Percentiles rank a stretch among this genome's conserved stretches.
These are phyloP conservation scores for Linnaemya vulpina DNA, from an alignment of 2,888 invertebrate species.

Conservation along the genomic window DNA sequence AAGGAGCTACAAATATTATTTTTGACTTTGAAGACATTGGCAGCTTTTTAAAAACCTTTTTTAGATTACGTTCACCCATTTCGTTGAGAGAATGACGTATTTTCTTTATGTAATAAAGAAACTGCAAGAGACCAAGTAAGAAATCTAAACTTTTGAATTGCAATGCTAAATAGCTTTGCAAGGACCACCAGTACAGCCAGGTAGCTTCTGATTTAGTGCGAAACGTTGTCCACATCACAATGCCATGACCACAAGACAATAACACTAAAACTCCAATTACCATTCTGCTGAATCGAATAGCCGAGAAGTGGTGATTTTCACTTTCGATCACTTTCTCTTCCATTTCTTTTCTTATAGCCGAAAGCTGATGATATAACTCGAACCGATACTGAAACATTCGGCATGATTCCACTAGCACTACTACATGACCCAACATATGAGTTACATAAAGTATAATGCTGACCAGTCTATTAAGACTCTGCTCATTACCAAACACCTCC, in stretches of 20 bases:
- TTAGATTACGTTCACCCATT: conserved; percentile 75
- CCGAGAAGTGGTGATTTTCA: conserved; percentile 34
- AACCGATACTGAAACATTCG: conserved; percentile 62
- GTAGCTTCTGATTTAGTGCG: conserved; percentile 20
- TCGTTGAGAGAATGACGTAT: conserved; percentile 71
- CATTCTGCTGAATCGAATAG: conserved; percentile 63
- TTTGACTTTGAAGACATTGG: not conserved
- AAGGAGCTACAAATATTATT: conserved; percentile 26
- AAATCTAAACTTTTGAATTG: conserved; percentile 75
- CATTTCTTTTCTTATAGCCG: conserved; percentile 69
- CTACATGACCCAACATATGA: conserved; percentile 74
- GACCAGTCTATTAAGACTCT: conserved; percentile 72
- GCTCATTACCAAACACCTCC: conserved; percentile 39
- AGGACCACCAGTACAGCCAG: conserved; percentile 70
- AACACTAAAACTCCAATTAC: conserved; percentile 62
- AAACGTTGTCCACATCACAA: conserved; percentile 72
- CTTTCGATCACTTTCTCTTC: conserved; percentile 50
- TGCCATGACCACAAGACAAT: conserved; percentile 63
- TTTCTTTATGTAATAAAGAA: conserved; percentile 73
- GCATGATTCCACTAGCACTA: conserved; percentile 74
- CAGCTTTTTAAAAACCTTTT: conserved; percentile 36
- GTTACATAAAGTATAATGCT: conserved; percentile 72
- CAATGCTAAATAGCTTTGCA: conserved; percentile 75
- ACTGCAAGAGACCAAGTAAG: conserved; percentile 71
- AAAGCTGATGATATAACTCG: conserved; percentile 66